Base-by-base conservation (phyloP, 2,888 invertebrate species). In the Aspidiotus rigidus region DNA sequence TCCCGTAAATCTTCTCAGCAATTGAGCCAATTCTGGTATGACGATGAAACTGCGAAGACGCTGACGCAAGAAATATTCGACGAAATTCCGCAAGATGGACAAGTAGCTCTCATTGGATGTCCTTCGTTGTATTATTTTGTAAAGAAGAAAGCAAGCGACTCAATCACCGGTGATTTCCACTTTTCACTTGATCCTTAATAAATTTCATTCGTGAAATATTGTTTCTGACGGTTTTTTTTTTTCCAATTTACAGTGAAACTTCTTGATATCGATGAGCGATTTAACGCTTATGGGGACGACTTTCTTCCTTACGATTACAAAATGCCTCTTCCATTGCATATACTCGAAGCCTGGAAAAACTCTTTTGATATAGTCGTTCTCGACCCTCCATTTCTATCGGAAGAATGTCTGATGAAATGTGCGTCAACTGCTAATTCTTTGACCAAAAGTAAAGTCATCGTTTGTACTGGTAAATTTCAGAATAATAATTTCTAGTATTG, bases 11-110 rank as follows among this genome's bases (percentile, higher is more conserved):
- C 69, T 72, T 80, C 82, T 9, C 78, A 93, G 95, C 93, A 97
- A 91, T 80, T 97, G 55, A 95, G 95, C 76, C 97, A 97, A 79
- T 97, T 98, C 81, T 98, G 97, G 97, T 98, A 98, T 76, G 86
- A 89, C 75, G 86, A 90, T 55, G 78, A 81, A 5, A 97, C 97
- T 0, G 86, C 90, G 56, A 80, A 83, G 41, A 78, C 78, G 1
- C 78, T 97, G n/a, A 86, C 87, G 0, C 81, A 83, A 74, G 86
- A 89, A 70, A 85, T 86, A 8, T 76, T 86, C 60, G 79, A 81
- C 72, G 77, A 80, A 7, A 79, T 86, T 15, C 80, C 80, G 9
- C 75, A 79, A 9, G 78, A 80, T 54, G 86, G 85, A 1, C 84
- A 82, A 73, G 86, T 94, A 69, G 94, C 90, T 0, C 83, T 95